Evolutionary conservation across 2,888 invertebrate species (phyloP).

Genomic region (Elegia similella): DNA sequence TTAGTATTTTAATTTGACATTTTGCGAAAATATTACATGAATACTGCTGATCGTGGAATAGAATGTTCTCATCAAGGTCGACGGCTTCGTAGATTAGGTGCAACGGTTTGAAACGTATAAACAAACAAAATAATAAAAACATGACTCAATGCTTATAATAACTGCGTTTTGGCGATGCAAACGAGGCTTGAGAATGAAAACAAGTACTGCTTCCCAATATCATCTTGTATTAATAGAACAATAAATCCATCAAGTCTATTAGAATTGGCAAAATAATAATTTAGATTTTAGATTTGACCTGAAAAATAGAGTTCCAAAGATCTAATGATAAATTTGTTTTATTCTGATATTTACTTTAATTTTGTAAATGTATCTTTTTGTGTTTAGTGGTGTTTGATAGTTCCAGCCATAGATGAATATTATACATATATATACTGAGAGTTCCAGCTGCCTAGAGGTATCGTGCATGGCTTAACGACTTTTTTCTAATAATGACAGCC

Average conservation of each 20-base stretch:
- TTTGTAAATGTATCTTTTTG: too few species aligned
- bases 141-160: neutral
- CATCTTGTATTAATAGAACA: neutral
- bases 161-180: neutral
- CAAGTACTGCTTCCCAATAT: neutral
- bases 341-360: too few species aligned
- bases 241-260: neutral
- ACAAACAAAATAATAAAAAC: slow-evolving; percentile 15
- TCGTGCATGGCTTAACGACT: too few species aligned
- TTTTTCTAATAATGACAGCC: too few species aligned
- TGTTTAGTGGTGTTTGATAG: too few species aligned
- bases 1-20: slow-evolving; percentile 34
- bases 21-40: slow-evolving; percentile 40
- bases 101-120: slow-evolving; percentile 40
- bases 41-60: slow-evolving; percentile 39
- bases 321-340: too few species aligned
- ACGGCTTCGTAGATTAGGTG: slow-evolving; percentile 37
- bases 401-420: too few species aligned
- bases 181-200: neutral
- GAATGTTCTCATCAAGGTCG: slow-evolving; percentile 45
- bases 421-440: too few species aligned
- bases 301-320: too few species aligned
- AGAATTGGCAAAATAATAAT: too few species aligned
- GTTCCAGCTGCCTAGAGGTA: too few species aligned
- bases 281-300: too few species aligned